Evolutionary conservation across 1,140 invertebrate species (phyloP).

Genomic region (Polypedilum vanderplanki): DNA sequence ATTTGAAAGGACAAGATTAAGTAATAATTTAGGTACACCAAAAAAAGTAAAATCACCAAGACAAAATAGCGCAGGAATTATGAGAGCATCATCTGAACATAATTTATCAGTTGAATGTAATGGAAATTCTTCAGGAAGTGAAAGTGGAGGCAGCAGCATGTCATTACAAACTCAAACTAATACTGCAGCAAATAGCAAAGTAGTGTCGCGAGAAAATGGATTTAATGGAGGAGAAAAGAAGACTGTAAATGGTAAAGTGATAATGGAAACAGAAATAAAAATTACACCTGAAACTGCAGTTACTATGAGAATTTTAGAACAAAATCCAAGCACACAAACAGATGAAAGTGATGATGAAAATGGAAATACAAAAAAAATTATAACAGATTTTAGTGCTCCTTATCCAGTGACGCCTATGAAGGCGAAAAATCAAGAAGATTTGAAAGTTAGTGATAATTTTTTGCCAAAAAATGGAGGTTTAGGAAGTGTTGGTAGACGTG

Average conservation of each 20-base stretch:
- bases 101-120: neutral
- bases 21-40: constrained; percentile 19
- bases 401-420: constrained; percentile 35
- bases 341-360: constrained; percentile 37
- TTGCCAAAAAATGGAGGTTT: constrained; percentile 34
- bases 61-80: neutral
- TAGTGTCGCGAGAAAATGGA: neutral
- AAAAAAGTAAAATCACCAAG: neutral
- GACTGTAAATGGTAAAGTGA: constrained; percentile 50
- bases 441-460: constrained; percentile 31
- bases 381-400: constrained; percentile 14
- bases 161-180: constrained; percentile 25
- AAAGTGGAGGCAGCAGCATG: constrained; percentile 18
- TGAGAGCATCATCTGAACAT: neutral
- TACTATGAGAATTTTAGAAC: constrained; percentile 72
- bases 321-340: constrained; percentile 48
- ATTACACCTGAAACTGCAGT: constrained; percentile 67
- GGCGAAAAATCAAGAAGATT: constrained; percentile 37
- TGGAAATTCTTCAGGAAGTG: constrained; percentile 9
- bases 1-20: neutral
- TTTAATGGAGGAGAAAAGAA: neutral
- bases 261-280: constrained; percentile 73
- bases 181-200: neutral
- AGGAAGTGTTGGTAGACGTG: constrained; percentile 44
- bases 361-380: constrained; percentile 29